Evolutionary conservation across 2,888 invertebrate genomes (phyloP).

Genomic region (Netelia inedita): DNA sequence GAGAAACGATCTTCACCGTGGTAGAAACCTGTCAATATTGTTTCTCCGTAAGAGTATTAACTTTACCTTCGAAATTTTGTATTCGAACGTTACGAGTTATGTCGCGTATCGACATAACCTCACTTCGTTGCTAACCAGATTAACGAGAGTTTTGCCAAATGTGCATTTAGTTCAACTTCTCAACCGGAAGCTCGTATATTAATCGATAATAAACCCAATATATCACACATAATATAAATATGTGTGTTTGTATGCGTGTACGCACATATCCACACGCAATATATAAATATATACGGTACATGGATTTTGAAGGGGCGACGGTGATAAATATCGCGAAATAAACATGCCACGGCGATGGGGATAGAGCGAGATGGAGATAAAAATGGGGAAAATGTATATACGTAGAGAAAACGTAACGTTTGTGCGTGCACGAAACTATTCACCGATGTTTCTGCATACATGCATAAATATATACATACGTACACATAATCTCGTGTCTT

Average conservation of each 20-base stretch:
- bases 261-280: too few species aligned
- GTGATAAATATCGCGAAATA: constrained; percentile 70
- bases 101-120: too few species aligned
- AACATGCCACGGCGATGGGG: constrained; percentile 42
- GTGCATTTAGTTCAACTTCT: too few species aligned
- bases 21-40: too few species aligned
- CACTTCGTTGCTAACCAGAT: too few species aligned
- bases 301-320: constrained; percentile 51
- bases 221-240: neutral
- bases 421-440: constrained; percentile 43
- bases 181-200: too few species aligned
- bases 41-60: too few species aligned
- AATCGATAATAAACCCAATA: too few species aligned
- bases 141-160: too few species aligned
- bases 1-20: too few species aligned
- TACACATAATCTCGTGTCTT: constrained; percentile 7
- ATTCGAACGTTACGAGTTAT: too few species aligned
- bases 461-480: neutral
- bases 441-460: neutral
- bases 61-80: too few species aligned
- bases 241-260: neutral
- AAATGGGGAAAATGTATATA: constrained; percentile 16
- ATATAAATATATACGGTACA: neutral
- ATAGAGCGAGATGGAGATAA: constrained; percentile 30
- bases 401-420: neutral